Percentiles rank a stretch among this genome's conserved stretches.
phyloP scores from a whole-genome alignment of 2,888 invertebrate species.

The Luperina testacea region DNA sequence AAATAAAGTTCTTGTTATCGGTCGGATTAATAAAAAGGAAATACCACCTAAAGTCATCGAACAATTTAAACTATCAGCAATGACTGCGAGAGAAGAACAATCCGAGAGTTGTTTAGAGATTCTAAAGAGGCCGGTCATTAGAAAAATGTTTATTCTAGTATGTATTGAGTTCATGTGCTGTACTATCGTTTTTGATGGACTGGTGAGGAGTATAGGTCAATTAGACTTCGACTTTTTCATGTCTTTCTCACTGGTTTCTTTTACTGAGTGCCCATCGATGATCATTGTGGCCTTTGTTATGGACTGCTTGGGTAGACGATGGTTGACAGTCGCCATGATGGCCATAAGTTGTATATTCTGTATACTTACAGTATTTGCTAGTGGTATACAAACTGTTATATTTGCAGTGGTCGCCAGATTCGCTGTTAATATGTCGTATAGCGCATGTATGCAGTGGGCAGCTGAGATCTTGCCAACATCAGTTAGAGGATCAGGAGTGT shows the following conservation, averaged over 20 bases:
- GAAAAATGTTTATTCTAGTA: conserved; percentile 73
- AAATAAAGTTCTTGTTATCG: conserved; percentile 74
- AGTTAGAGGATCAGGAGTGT: conserved; percentile 77
- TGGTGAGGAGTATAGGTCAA: conserved; percentile 76
- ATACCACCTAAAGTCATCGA: conserved; percentile 75
- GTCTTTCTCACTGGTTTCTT: conserved; percentile 79
- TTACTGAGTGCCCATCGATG: conserved; percentile 79
- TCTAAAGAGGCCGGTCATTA: conserved; percentile 74
- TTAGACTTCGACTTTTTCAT: conserved; percentile 78
- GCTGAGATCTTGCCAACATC: conserved; percentile 78
- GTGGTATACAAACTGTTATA: conserved; percentile 73
- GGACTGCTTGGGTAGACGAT: conserved; percentile 78
- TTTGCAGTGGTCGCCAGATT: conserved; percentile 78
- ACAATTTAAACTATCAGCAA: conserved; percentile 71
- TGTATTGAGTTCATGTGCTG: conserved; percentile 78
- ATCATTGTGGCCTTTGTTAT: conserved; percentile 75
- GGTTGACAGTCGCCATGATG: conserved; percentile 74
- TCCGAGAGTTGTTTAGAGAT: conserved; percentile 72
- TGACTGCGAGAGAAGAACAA: conserved; percentile 66
- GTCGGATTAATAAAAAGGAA: conserved; percentile 76
- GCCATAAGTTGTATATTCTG: conserved; percentile 71
- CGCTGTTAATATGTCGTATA: conserved; percentile 76
- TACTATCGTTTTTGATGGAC: conserved; percentile 75
- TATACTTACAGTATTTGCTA: conserved; percentile 71
- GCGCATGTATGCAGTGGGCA: conserved; percentile 77